Evolutionary conservation across 2,113 vertebrate species (phyloP).

Genomic region (Entomyzon cyanotis): DNA sequence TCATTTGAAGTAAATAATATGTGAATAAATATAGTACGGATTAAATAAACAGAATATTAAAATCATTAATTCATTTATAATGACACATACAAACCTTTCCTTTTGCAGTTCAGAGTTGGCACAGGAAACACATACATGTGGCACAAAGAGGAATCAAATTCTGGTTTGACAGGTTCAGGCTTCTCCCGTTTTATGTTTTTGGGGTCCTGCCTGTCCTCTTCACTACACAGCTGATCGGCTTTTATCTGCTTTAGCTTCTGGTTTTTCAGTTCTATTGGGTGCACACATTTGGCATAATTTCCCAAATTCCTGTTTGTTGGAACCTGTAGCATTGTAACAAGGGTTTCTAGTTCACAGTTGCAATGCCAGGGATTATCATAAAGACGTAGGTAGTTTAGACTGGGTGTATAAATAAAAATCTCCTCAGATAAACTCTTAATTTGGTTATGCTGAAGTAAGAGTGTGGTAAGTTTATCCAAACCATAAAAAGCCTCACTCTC

Average conservation of each 20-base stretch:
- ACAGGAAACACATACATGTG: constrained; percentile 88
- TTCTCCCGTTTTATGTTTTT: constrained; percentile 23
- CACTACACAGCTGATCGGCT: constrained; percentile 79
- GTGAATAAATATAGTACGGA: neutral
- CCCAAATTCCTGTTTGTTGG: constrained; percentile 91
- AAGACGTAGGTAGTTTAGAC: constrained; percentile 88
- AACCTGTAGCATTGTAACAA: constrained; percentile 89
- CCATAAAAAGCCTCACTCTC: constrained; percentile 87
- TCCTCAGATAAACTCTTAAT: constrained; percentile 85
- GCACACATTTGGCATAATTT: constrained; percentile 87
- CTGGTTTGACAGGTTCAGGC: constrained; percentile 61
- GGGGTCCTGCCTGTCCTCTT: constrained; percentile 55
- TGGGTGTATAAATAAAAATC: constrained; percentile 84
- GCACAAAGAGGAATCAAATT: constrained; percentile 83
- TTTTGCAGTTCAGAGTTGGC: constrained; percentile 87
- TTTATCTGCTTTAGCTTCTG: constrained; percentile 85
- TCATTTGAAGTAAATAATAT: neutral
- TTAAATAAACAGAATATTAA: neutral
- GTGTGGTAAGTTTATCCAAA: constrained; percentile 86
- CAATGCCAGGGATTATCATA: constrained; percentile 97
- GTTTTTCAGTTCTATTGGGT: constrained; percentile 78
- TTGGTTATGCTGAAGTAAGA: constrained; percentile 92
- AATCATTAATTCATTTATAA: neutral
- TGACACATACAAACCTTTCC: constrained; percentile 82
- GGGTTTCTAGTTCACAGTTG: constrained; percentile 85